Percentiles rank a stretch among this genome's conserved stretches.
Evolutionary conservation across 2,113 vertebrate genomes (phyloP).

Genomic region (Lampris incognitus): DNA sequence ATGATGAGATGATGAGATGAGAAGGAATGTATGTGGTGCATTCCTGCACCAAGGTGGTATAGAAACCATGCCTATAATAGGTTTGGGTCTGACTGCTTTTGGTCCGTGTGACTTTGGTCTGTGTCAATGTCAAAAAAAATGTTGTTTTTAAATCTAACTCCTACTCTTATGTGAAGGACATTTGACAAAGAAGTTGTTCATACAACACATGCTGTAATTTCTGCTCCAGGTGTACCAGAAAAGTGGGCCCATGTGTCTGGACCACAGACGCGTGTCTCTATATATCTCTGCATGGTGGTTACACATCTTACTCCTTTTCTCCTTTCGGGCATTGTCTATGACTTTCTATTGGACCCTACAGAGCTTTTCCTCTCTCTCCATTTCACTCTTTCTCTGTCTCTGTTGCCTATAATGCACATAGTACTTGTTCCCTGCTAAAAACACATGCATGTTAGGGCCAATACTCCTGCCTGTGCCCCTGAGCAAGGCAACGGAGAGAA

Average conservation of each 20-base stretch:
- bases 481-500: too few relatives aligned
- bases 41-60: slow-evolving; percentile 56
- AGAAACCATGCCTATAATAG: slow-evolving; percentile 31
- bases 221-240: not conserved
- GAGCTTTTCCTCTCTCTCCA: not conserved
- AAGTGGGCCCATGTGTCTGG: slow-evolving; percentile 5
- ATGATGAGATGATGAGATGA: slow-evolving; percentile 32
- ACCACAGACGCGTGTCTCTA: not conserved
- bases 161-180: too few relatives aligned
- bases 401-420: too few relatives aligned
- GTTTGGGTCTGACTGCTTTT: not conserved
- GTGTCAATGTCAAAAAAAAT: not conserved
- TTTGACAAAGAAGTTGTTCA: slow-evolving; percentile 23
- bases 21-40: slow-evolving; percentile 55
- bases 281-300: not conserved
- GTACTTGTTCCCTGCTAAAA: too few relatives aligned
- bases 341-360: not conserved
- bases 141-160: too few relatives aligned
- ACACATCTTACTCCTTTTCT: slow-evolving; percentile 1
- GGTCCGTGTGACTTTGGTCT: not conserved
- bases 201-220: slow-evolving; percentile 48
- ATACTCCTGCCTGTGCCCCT: too few relatives aligned
- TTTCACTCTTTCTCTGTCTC: not conserved
- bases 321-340: not conserved
- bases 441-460: too few relatives aligned